Percentiles rank a stretch among this genome's conserved stretches.
Evolutionary conservation across 1,140 invertebrate species (phyloP).

Genomic region (Varroa destructor): DNA sequence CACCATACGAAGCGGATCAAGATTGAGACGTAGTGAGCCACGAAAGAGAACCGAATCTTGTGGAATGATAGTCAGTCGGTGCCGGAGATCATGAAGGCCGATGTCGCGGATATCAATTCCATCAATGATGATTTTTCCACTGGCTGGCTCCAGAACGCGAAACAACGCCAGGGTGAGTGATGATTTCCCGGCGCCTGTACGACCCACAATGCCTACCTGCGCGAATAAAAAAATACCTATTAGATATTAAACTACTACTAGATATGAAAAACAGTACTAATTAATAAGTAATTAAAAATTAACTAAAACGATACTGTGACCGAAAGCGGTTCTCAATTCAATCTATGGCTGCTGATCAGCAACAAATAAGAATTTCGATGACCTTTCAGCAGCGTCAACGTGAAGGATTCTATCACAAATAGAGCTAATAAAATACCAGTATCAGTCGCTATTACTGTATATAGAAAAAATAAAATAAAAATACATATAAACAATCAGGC

Average conservation of each 20-base stretch:
- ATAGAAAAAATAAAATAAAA: too few species aligned
- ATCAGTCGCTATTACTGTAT: too few species aligned
- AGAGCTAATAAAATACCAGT: too few species aligned
- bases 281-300: constrained; percentile 55
- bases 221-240: neutral
- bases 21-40: constrained; percentile 35
- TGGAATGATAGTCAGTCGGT: constrained; percentile 31
- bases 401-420: too few species aligned
- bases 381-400: too few species aligned
- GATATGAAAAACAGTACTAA: constrained; percentile 47
- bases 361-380: too few species aligned
- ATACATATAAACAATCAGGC: too few species aligned
- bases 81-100: constrained; percentile 39
- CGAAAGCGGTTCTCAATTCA: constrained; percentile 5
- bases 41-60: constrained; percentile 36
- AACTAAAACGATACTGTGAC: constrained; percentile 40
- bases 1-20: constrained; percentile 34
- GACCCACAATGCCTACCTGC: constrained; percentile 42
- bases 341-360: too few species aligned
- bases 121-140: constrained; percentile 31
- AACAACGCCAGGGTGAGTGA: constrained; percentile 41
- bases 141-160: constrained; percentile 39
- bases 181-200: constrained; percentile 43
- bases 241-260: constrained; percentile 20
- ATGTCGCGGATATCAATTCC: constrained; percentile 36